Base-by-base conservation (phyloP, 1,140 invertebrate genomes). In the Tachypleus tridentatus region DNA sequence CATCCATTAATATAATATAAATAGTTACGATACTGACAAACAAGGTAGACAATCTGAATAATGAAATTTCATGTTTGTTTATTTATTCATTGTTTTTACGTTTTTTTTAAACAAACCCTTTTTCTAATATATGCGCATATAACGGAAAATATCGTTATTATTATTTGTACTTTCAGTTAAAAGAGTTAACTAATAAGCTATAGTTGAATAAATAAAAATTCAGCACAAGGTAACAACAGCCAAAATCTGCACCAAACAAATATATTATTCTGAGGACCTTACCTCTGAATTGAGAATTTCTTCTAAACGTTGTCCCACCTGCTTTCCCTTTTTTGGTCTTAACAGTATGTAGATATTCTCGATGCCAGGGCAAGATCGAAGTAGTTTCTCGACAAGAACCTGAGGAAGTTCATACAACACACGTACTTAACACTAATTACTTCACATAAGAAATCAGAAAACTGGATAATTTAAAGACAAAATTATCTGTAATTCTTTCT, bases 311-410 rank as follows among this genome's bases (percentile, higher is more conserved):
- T 76, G 58, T 54, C 53, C 52, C 5, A 67, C 60, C 5, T 49
- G 3, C 7, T 11, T 5, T 3, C 82, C 83, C 63, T 83, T 84
- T 72, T 89, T 90, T 0, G 86, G 82, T 67, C 89, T 79, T 68
- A 91, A 82, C 51, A 92, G 78, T 9, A 90, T 73, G 72, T 85
- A 90, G 50, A 93, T 81, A 53, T 77, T 81, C 5, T 80, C 77
- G 10, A 93, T 73, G 0, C 80, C 80, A 8, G 83, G 81, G 75
- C 87, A 91, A 48, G 83, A 83, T 53, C 88, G 76, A 8, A 91
- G 75, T 4, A 93, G 76, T 74, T 91, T 91, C 77, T 91, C 88
- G 54, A 91, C 74, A 0, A 91, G 74, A 57, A 63, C 56, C 62
- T 63, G 3, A 54, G 29, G 29, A 29, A 29, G 29, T 29, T 29